phyloP scores from a whole-genome alignment of 2,113 vertebrate species.

The Tonatia bakeri region DNA sequence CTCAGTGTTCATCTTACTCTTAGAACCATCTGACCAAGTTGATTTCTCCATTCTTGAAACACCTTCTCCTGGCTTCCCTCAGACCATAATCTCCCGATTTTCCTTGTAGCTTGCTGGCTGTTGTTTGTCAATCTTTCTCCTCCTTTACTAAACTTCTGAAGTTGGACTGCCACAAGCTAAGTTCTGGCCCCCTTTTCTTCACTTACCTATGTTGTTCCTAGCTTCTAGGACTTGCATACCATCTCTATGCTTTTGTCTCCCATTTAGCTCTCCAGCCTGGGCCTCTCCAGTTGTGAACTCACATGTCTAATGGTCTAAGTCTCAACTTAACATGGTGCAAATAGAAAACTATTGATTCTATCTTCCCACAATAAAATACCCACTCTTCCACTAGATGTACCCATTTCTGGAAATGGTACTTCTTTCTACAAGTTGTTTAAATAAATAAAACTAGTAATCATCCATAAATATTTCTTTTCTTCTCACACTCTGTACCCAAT shows the following conservation, averaged over 20 bases:
- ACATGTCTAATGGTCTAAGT: background rate
- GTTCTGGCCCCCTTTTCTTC: background rate
- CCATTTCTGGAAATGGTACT: background rate
- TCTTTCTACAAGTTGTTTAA: background rate
- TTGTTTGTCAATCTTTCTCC: slow-evolving; percentile 3
- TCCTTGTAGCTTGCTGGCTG: background rate
- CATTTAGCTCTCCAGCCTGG: background rate
- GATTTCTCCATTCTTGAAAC: background rate
- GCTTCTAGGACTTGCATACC: background rate
- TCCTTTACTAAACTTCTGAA: background rate
- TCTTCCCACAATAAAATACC: background rate
- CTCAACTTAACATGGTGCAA: background rate
- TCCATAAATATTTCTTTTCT: background rate
- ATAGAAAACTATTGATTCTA: background rate
- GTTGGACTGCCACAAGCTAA: background rate
- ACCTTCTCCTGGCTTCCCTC: background rate
- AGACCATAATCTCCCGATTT: background rate
- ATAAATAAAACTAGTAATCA: background rate
- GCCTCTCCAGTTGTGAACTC: background rate
- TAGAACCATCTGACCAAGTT: background rate
- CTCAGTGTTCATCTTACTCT: background rate
- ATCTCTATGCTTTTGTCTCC: background rate
- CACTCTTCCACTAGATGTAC: background rate
- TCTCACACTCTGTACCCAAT: background rate
- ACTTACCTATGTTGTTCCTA: background rate